Evolutionary conservation across 2,888 invertebrate genomes (phyloP), one percentile per base, ranked within the genome.

Genomic region (Timema podura): DNA sequence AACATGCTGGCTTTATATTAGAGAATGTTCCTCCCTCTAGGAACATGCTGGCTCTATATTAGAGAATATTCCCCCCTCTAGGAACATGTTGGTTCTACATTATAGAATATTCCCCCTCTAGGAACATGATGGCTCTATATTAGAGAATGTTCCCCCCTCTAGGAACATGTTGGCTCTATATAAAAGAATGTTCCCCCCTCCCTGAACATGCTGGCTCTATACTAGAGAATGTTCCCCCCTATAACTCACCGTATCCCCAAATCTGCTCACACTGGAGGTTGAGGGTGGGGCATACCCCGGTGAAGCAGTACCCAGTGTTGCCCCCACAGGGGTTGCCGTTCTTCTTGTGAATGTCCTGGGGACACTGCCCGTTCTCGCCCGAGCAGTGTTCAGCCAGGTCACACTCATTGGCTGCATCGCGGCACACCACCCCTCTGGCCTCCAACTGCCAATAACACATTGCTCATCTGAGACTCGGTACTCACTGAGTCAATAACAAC

Each of bases 371-470:
- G 54, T 87, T 88, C 66, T 89, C 87, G 0, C 98, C 98, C 70
- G 93, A 90, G 81, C 98, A 99, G 69, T 90, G 89, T 80, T 99
- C 98, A 30, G 96, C 94, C 48, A 99, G 87, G 84, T 99, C 98
- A 81, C 98, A 99, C 79, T 97, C 97, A 80, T 94, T 95, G 72
- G 87, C 85, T 0, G 95, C 87, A 69, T 91, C 90, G 30, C 98
- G 89, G 81, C 98, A 99, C 70, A 92, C 84, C 61, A 89, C 86
- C 16, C 95, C 96, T 70, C 88, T 85, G 11, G 86, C 85, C 74
- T 89, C 88, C 68, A 94, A 83, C 93, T 93, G 81, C 2, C 77
- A 76, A 11, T 3, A 51, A n/a, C 51, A 51, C 16, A 30, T 44
- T 3, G 11, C 44, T 15, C 16, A 15, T 61, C 13, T 64, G 64